Evolutionary conservation across 2,113 vertebrate genomes (phyloP), one percentile per base, ranked within the genome.

Genomic region (Chloebia gouldiae): DNA sequence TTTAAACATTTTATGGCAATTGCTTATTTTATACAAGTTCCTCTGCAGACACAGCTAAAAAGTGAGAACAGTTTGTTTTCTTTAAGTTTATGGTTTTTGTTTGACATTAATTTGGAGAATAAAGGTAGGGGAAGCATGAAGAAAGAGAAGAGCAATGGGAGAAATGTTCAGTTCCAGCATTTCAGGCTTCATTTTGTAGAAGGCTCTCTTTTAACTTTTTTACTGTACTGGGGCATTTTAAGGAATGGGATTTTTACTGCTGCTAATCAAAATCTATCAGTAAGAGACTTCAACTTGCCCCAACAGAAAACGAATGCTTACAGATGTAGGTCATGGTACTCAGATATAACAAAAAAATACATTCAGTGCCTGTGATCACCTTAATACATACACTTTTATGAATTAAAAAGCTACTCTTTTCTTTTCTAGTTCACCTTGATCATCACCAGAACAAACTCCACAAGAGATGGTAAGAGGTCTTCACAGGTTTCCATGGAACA

Each of bases 401-500:
- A 87, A 72, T 90, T 94, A 53, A 93, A 95, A 94, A 56, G 7
- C 21, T 77, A 16, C 11, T 87, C 2, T 90, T 92, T 86, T 93
- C 31, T 88, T 77, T 94, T 92, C 69, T 75, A 97, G 97, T 87
- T 96, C 35, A n/a, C 40, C 10, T 66, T 88, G n/a, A 60, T 77
- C 63, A 47, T 73, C 76, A 65, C 25, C 39, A 35, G 54, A 86
- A 21, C 45, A 75, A 68, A 35, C 75, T 86, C 39, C 25, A 20
- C 40, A n/a, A 49, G 56, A 69, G 37, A 97, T 97, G 97, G 97
- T 97, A 93, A 97, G 97, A 6, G 13, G 10, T 95, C 37, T 88
- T 92, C 45, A 42, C 7, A 6, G 28, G 3, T 77, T 85, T 83
- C 42, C 77, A 0, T 68, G 33, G 35, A 23, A 59, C 72, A 64